Percentiles rank a stretch among this genome's conserved stretches.
Conservation (phyloP, 1,140 invertebrate genomes). For the Cotesia typhae region DNA sequence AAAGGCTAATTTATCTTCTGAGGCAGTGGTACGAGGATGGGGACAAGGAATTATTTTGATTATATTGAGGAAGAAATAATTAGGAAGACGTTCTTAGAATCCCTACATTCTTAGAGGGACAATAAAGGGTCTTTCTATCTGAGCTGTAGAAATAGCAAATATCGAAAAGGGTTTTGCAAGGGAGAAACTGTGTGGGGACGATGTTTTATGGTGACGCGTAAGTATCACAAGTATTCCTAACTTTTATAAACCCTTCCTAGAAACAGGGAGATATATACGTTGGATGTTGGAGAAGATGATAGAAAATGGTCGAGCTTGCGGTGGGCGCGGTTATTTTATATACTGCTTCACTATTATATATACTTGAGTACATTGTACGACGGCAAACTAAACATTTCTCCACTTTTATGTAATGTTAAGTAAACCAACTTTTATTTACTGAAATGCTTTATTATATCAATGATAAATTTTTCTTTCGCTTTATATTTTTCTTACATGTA, state of each 20-base stretch:
- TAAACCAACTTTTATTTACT: conserved; percentile 51
- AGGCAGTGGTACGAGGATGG: too few relatives aligned
- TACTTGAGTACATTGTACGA: conserved; percentile 13
- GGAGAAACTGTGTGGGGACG: conserved; percentile 40
- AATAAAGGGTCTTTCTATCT: conserved; percentile 25
- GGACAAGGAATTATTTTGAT: conserved; percentile 16
- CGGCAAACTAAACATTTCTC: conserved; percentile 16
- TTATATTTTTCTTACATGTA: conserved; percentile 8
- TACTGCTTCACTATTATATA: conserved; percentile 42
- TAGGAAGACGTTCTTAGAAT: conserved; percentile 15
- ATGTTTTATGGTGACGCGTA: conserved; percentile 52
- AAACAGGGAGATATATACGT: neutral
- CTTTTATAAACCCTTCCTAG: conserved; percentile 52
- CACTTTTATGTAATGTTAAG: conserved; percentile 46
- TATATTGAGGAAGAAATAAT: conserved; percentile 29
- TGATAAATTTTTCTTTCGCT: conserved; percentile 40
- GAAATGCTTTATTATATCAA: conserved; percentile 43
- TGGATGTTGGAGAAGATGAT: conserved; percentile 9
- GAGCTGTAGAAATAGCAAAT: conserved; percentile 24
- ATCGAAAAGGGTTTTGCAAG: conserved; percentile 17
- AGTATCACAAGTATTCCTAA: conserved; percentile 52
- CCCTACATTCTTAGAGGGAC: conserved; percentile 26
- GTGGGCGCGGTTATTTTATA: conserved; percentile 58
- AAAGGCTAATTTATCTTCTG: too few relatives aligned
- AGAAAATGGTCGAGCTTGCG: conserved; percentile 43